A percentile compares a stretch with the other conserved stretches of the same genome.
These are phyloP conservation scores for Hedychridium roseum DNA, from an alignment of 2,888 invertebrate genomes.

Conservation along the genomic window DNA sequence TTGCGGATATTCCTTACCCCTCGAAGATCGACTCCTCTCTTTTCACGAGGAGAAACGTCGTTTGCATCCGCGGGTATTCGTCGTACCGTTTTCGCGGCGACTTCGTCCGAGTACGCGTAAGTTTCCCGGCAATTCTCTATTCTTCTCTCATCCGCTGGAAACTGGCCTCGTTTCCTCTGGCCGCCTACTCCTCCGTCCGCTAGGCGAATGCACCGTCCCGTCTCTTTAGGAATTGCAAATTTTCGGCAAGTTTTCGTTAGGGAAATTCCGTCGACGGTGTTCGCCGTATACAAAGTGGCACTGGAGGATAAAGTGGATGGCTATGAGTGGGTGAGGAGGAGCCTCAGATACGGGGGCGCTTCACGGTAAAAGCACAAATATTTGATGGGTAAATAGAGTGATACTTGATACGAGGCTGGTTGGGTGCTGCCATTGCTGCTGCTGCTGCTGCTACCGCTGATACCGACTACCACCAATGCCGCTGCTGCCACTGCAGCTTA, in stretches of 20 bases:
- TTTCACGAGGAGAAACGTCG: too few relatives aligned
- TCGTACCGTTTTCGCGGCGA: too few relatives aligned
- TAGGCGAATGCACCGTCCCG: conserved; percentile 15
- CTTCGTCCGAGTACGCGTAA: too few relatives aligned
- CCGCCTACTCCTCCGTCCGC: too few relatives aligned
- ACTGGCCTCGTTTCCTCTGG: too few relatives aligned
- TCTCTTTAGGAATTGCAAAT: conserved; percentile 62
- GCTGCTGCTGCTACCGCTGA: conserved; percentile 25
- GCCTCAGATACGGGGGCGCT: conserved; percentile 52
- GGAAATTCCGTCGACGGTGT: conserved; percentile 58
- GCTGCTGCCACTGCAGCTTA: conserved; percentile 16
- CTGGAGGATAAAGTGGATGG: conserved; percentile 50
- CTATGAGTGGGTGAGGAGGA: conserved; percentile 41
- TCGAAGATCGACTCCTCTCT: too few relatives aligned
- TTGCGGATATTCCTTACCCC: too few relatives aligned
- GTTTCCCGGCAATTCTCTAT: too few relatives aligned
- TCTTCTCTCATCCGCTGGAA: too few relatives aligned
- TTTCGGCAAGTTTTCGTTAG: conserved; percentile 62
- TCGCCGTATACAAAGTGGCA: conserved; percentile 61
- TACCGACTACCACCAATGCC: conserved; percentile 24
- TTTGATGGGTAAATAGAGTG: conserved; percentile 63
- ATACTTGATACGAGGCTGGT: conserved; percentile 60
- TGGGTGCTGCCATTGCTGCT: conserved; percentile 33
- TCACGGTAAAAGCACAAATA: conserved; percentile 63
- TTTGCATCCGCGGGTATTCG: too few relatives aligned